Evolutionary conservation across 2,888 invertebrate genomes (phyloP).

Genomic region (Meganola albula): DNA sequence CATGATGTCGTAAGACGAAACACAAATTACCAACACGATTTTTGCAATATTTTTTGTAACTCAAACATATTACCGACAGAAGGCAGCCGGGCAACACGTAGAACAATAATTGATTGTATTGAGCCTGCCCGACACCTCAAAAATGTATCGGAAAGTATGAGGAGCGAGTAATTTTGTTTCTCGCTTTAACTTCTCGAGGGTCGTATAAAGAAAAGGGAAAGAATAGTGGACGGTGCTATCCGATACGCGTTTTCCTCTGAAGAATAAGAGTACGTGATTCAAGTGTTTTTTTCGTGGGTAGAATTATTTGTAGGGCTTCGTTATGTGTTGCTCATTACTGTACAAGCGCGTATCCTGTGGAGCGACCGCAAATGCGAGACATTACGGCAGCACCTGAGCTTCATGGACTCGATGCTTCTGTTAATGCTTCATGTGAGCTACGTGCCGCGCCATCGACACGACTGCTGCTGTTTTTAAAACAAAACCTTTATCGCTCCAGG

Average conservation of each 20-base stretch:
- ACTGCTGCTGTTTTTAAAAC: conserved; percentile 33
- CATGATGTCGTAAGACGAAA: conserved; percentile 31
- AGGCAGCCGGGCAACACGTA: conserved; percentile 66
- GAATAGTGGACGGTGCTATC: conserved; percentile 53
- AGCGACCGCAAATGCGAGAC: conserved; percentile 73
- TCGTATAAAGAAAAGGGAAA: conserved; percentile 41
- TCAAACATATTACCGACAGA: conserved; percentile 60
- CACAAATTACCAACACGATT: conserved; percentile 50
- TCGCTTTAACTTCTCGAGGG: conserved; percentile 28
- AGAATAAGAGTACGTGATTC: conserved; percentile 75
- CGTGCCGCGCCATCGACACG: conserved; percentile 36
- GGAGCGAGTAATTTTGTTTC: conserved; percentile 52
- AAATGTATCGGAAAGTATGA: conserved; percentile 50
- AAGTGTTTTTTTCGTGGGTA: conserved; percentile 72
- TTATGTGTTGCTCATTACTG: conserved; percentile 76
- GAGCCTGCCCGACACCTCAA: conserved; percentile 64
- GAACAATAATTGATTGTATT: conserved; percentile 74
- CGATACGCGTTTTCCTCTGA: conserved; percentile 75
- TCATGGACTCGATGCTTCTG: conserved; percentile 33
- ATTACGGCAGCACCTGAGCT: conserved; percentile 65
- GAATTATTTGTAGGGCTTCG: conserved; percentile 77
- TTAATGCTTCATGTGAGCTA: conserved; percentile 59
- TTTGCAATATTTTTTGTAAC: conserved; percentile 47
- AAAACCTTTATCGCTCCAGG: conserved; percentile 27
- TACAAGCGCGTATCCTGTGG: conserved; percentile 73